Percentiles rank a stretch among this genome's conserved stretches.
These are phyloP conservation scores for Macquaria ambigua DNA, from an alignment of 2,113 vertebrate genomes.

Conservation along the genomic window DNA sequence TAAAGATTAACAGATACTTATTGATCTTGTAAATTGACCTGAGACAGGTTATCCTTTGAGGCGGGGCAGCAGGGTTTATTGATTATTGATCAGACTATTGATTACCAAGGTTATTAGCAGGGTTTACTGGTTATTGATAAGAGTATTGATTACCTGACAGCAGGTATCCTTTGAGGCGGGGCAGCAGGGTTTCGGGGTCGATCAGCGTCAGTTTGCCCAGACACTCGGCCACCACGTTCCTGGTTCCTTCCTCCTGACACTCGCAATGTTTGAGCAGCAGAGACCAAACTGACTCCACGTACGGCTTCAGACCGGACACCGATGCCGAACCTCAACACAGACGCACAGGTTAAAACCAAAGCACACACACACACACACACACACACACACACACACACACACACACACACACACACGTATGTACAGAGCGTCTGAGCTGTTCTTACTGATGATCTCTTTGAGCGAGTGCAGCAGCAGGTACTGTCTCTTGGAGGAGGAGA, in stretches of 20 bases:
- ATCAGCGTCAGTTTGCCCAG: conserved; percentile 97
- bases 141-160: conserved; percentile 88
- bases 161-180: conserved; percentile 96
- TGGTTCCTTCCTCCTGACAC: conserved; percentile 97
- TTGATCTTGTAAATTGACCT: too few relatives aligned
- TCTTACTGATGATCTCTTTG: conserved; percentile 95
- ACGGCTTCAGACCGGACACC: conserved; percentile 94
- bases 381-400: background rate
- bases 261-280: conserved; percentile 97
- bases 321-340: conserved; percentile 88
- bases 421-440: rapidly evolving
- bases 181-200: conserved; percentile 96
- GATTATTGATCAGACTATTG: background rate
- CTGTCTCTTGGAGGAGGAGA: conserved; percentile 96
- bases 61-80: background rate
- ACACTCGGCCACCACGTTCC: conserved; percentile 98
- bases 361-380: background rate
- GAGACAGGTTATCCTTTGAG: too few relatives aligned
- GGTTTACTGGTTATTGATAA: background rate
- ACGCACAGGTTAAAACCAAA: conserved; percentile 9
- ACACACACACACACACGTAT: background rate
- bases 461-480: conserved; percentile 98
- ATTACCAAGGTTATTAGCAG: conserved; percentile 94
- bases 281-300: conserved; percentile 97
- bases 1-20: too few relatives aligned